Conservation (phyloP, 2,888 invertebrate genomes). For the Polylopha cassiicola region DNA sequence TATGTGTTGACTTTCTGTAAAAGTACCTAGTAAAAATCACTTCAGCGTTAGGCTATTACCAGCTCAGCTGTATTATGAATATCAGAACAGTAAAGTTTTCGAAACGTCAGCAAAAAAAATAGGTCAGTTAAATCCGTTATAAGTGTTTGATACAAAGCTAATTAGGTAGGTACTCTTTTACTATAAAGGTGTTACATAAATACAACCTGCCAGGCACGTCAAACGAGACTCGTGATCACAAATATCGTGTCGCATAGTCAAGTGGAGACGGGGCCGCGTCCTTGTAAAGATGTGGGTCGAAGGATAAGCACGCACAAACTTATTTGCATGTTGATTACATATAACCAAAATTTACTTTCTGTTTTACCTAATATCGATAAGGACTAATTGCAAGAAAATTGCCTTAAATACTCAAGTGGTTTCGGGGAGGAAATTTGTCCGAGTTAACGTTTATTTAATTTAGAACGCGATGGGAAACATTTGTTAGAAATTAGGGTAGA, state of each 20-base stretch:
- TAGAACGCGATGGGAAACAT: constrained; percentile 25
- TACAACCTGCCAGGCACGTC: no score
- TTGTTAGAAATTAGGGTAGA: no score
- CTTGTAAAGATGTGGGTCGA: constrained; percentile 70
- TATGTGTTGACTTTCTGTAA: no score
- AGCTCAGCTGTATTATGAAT: no score
- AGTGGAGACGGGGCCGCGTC: constrained; percentile 52
- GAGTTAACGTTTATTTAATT: constrained; percentile 44
- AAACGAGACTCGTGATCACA: constrained; percentile 29
- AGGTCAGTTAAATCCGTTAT: no score
- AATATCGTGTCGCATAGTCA: constrained; percentile 33
- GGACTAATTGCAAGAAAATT: constrained; percentile 60
- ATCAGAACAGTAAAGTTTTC: no score
- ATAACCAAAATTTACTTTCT: constrained; percentile 38
- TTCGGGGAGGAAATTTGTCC: constrained; percentile 19
- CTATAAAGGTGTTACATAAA: no score
- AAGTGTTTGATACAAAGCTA: no score
- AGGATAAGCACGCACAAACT: constrained; percentile 62
- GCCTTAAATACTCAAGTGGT: constrained; percentile 30
- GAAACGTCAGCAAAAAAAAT: no score
- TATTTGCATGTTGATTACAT: constrained; percentile 73
- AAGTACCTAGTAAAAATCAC: no score
- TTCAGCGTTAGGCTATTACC: no score
- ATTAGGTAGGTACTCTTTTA: no score
- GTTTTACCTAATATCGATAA: constrained; percentile 49